phyloP scores from a whole-genome alignment of 2,888 invertebrate genomes.

The Ophraella communa region DNA sequence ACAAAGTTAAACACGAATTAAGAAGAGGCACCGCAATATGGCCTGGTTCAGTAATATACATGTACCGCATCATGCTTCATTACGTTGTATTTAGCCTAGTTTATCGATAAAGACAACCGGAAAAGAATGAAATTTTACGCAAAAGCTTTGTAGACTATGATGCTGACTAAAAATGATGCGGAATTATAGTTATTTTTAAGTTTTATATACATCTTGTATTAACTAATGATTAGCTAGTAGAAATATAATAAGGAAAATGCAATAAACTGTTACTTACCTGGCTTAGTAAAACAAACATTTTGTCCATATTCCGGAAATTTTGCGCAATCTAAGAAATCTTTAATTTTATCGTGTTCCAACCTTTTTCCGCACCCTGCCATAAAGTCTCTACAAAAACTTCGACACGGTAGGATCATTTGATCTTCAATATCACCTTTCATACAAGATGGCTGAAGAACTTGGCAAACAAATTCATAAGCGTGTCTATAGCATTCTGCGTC shows the following conservation, averaged over 20 bases:
- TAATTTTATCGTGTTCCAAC: constrained; percentile 70
- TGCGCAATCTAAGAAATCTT: constrained; percentile 77
- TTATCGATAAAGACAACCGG: too few species aligned
- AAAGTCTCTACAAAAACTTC: constrained; percentile 85
- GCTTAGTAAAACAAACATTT: constrained; percentile 77
- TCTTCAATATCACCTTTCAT: constrained; percentile 59
- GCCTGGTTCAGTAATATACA: too few species aligned
- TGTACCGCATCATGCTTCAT: too few species aligned
- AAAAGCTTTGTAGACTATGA: too few species aligned
- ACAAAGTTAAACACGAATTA: too few species aligned
- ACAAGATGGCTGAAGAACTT: constrained; percentile 84
- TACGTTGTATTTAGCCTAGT: too few species aligned
- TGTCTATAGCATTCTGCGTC: constrained; percentile 89
- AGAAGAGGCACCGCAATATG: too few species aligned
- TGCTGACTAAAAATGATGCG: too few species aligned
- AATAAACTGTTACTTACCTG: constrained; percentile 62
- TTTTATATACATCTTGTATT: too few species aligned
- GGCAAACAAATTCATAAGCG: constrained; percentile 89
- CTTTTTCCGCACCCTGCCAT: constrained; percentile 82
- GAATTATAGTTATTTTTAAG: too few species aligned
- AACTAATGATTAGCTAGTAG: neutral
- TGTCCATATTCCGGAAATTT: constrained; percentile 81
- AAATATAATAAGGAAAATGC: neutral
- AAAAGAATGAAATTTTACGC: too few species aligned
- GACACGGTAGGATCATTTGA: constrained; percentile 74